Percentiles rank a stretch among this genome's conserved stretches.
Evolutionary conservation across 2,113 vertebrate species (phyloP).

Genomic region (Tetrax tetrax): DNA sequence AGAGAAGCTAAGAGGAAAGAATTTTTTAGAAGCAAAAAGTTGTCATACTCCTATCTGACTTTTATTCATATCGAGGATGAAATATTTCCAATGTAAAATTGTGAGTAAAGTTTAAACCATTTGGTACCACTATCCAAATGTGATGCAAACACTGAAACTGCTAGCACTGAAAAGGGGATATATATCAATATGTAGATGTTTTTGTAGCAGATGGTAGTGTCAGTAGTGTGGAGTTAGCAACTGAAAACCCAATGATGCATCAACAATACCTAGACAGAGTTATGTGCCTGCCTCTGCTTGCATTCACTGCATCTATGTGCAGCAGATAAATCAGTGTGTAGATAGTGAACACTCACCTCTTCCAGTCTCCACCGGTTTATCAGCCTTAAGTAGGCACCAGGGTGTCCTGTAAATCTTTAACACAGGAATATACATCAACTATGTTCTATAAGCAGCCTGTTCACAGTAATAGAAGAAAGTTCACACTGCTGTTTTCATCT

Average conservation of each 20-base stretch:
- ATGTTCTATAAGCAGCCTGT: neutral
- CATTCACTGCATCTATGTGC: neutral
- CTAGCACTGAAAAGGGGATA: neutral
- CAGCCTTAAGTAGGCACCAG: conserved; percentile 92
- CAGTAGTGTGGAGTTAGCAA: neutral
- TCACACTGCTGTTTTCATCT: neutral
- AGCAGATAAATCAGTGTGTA: neutral
- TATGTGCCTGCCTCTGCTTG: neutral
- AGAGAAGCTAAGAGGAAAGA: neutral
- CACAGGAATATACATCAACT: conserved; percentile 52
- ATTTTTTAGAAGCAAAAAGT: neutral
- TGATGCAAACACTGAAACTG: neutral
- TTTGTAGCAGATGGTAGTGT: neutral
- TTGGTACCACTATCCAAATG: neutral
- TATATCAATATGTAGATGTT: neutral
- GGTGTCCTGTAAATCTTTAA: conserved; percentile 92
- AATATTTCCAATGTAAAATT: neutral
- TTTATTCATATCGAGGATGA: neutral
- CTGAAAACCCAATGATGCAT: neutral
- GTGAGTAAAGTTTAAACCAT: neutral
- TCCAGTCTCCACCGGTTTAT: conserved; percentile 94
- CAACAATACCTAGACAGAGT: neutral
- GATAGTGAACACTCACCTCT: conserved; percentile 80
- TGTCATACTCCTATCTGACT: neutral
- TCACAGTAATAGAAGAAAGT: neutral